Conservation (phyloP, 2,113 vertebrate species). For the Pelusios castaneus region DNA sequence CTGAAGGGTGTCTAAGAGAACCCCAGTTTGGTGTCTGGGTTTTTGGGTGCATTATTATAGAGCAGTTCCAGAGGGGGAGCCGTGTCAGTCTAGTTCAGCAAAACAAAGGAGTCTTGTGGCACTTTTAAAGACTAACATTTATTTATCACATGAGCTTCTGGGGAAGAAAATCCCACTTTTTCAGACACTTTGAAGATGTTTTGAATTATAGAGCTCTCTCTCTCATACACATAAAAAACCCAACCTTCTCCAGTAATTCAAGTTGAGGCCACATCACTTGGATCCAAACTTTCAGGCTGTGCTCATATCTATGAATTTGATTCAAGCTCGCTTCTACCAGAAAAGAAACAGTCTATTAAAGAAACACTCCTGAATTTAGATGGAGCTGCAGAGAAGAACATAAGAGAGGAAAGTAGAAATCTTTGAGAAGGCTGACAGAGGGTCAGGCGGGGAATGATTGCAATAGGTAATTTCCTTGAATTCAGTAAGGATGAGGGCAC, state of each 20-base stretch:
- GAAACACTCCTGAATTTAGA: background rate
- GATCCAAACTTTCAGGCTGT: background rate
- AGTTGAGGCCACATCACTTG: fast-evolving
- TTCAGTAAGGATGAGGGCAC: fast-evolving
- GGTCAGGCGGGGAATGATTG: fast-evolving
- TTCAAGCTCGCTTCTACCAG: background rate
- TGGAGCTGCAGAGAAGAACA: fast-evolving
- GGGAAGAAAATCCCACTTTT: too few species aligned
- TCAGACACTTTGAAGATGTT: too few species aligned
- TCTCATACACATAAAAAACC: fast-evolving
- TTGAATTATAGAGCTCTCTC: too few species aligned
- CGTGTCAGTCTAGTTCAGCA: too few species aligned
- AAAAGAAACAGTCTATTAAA: background rate
- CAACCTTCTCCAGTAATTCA: background rate
- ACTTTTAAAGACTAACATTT: too few species aligned
- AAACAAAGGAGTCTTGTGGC: too few species aligned
- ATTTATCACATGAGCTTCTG: too few species aligned
- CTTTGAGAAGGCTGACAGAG: fast-evolving
- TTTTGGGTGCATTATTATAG: background rate
- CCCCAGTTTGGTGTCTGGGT: background rate
- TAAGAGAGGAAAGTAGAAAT: background rate
- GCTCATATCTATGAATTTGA: background rate
- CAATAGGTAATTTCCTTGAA: background rate
- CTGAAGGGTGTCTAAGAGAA: background rate
- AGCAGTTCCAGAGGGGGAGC: too few species aligned